Base-by-base conservation (phyloP, 2,797 vertebrate genomes). In the Decapterus maruadsi region DNA sequence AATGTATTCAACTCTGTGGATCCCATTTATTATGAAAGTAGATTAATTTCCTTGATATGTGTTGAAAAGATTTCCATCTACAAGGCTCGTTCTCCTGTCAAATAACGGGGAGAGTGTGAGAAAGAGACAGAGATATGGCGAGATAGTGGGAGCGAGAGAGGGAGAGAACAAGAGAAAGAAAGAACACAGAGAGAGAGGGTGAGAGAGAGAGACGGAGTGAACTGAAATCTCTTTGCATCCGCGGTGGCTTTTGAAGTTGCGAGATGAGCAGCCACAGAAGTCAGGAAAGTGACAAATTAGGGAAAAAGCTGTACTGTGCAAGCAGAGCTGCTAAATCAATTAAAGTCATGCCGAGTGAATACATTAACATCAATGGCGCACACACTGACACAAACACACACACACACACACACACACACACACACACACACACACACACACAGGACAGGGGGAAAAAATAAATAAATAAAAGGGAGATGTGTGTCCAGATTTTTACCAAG, bases 251-350 rank as follows among this genome's bases (percentile, higher is more conserved):
- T 93, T 94, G 94, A 95, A 94, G 94, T 94, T 88, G 87, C 75
- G 87, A 92, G 92, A 91, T 87, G 92, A 93, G 90, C 90, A 89
- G 89, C 89, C 90, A 93, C 88, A 94, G 91, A 94, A 93, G 92
- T 93, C 93, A 91, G 89, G 87, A 94, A 94, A 94, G 92, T 93
- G 94, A 94, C 93, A 95, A 94, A 95, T 95, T 94, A 95, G 91
- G 82, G 87, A 84, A 92, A 93, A 94, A 91, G 86, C 93, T 92
- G 91, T 90, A 92, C 84, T 93, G 87, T 91, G 86, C 87, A 85
- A 91, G 92, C 81, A 81, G 90, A 91, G 87, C 90, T 90, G 90
- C 91, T 92, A 95, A 94, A 94, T 95, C 94, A 94, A 94, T 95
- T 94, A 94, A 93, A 94, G 92, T 94, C 90, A 93, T 82, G 88